Evolutionary conservation across 2,113 vertebrate genomes (phyloP).

Genomic region (Anseranas semipalmata): DNA sequence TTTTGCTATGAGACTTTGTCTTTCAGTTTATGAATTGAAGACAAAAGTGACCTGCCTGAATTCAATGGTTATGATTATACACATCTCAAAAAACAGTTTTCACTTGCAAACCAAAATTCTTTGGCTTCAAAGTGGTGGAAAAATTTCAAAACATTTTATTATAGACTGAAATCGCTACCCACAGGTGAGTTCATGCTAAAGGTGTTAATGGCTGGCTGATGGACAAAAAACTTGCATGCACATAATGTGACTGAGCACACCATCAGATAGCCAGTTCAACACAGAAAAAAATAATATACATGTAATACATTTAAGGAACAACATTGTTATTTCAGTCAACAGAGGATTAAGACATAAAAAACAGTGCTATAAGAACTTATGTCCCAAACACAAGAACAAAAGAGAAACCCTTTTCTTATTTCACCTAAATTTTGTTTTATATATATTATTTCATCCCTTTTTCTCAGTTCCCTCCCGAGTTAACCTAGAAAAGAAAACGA

Average conservation of each 20-base stretch:
- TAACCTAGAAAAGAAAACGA: not conserved
- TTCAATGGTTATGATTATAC: not conserved
- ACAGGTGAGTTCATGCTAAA: not conserved
- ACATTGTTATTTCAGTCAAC: not conserved
- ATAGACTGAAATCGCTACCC: not conserved
- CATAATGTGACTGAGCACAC: not conserved
- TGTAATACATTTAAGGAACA: not conserved
- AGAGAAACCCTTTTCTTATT: not conserved
- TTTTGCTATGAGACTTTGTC: not conserved
- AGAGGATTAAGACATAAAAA: not conserved
- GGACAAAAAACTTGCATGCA: not conserved
- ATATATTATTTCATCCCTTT: not conserved
- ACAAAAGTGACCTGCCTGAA: not conserved
- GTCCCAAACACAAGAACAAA: not conserved
- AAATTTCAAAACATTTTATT: not conserved
- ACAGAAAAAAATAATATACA: too few species aligned
- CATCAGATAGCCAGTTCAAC: not conserved
- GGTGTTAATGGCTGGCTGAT: not conserved
- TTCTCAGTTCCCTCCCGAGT: not conserved
- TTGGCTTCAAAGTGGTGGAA: not conserved
- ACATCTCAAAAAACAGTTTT: not conserved
- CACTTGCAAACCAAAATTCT: not conserved
- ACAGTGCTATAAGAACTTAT: not conserved
- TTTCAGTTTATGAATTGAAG: not conserved
- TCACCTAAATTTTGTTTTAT: not conserved